phyloP scores from a whole-genome alignment of 2,113 vertebrate genomes.

The Eleginops maclovinus region DNA sequence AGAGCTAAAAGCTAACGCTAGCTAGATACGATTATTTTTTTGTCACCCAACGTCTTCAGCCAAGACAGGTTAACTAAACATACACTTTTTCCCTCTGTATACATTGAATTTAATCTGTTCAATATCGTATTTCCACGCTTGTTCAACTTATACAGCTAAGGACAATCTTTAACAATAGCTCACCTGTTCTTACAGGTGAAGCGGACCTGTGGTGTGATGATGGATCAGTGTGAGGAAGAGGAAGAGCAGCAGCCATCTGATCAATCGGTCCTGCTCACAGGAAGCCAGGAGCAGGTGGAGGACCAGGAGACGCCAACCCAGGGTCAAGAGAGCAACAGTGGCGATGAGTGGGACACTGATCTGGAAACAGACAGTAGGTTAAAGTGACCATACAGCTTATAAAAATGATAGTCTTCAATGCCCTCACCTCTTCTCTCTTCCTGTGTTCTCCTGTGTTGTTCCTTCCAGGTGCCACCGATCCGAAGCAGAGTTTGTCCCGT shows the following conservation, averaged over 20 bases:
- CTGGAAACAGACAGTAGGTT: slow-evolving; percentile 77
- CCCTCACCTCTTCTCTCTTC: not conserved
- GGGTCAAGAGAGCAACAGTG: slow-evolving; percentile 38
- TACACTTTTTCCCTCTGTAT: not conserved
- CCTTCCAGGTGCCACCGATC: slow-evolving; percentile 6
- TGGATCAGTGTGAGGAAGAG: slow-evolving; percentile 8
- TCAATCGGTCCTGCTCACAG: not conserved
- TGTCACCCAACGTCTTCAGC: not conserved
- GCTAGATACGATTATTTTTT: no score
- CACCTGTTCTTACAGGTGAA: not conserved
- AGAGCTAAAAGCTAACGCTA: not conserved
- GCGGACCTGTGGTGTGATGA: not conserved
- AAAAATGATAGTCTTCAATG: not conserved
- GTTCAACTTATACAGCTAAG: not conserved
- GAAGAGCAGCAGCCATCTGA: not conserved
- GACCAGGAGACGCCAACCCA: not conserved
- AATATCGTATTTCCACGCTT: not conserved
- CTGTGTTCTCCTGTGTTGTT: not conserved
- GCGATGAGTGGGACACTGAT: slow-evolving; percentile 78
- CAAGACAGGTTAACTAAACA: not conserved
- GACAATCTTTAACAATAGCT: not conserved
- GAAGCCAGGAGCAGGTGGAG: slow-evolving; percentile 22
- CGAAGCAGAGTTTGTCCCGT: not conserved
- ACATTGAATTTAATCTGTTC: not conserved
- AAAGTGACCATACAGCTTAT: not conserved